These are phyloP conservation scores for Strix aluco DNA, from an alignment of 2,113 vertebrate genomes.

Conservation along the genomic window DNA sequence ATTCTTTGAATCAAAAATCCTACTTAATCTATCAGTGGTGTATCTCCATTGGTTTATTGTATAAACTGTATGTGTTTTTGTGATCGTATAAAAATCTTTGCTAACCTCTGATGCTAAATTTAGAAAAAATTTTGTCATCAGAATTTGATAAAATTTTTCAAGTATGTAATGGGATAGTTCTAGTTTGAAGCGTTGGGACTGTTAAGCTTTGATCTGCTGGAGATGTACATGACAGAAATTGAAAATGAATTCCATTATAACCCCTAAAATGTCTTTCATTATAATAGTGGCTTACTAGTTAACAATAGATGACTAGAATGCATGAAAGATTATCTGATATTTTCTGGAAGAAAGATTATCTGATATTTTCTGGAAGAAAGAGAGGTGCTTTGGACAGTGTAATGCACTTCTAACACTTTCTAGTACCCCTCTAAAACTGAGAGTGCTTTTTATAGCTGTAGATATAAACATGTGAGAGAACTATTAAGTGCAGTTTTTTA, in stretches of 20 bases:
- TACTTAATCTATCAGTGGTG: not conserved
- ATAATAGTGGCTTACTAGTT: not conserved
- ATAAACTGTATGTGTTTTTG: not conserved
- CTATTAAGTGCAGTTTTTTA: not conserved
- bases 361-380: not conserved
- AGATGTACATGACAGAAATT: not conserved
- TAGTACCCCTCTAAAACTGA: not conserved
- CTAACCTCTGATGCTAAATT: not conserved
- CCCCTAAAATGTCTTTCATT: not conserved
- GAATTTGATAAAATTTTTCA: not conserved
- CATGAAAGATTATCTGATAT: not conserved
- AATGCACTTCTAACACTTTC: not conserved
- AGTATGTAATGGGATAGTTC: not conserved
- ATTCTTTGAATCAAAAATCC: not conserved
- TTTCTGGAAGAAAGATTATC: not conserved
- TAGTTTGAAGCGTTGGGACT: not conserved
- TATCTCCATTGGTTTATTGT: not conserved
- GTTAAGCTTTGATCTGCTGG: not conserved
- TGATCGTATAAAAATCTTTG: not conserved
- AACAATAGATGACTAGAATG: not conserved
- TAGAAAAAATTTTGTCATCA: not conserved
- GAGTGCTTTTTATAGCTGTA: not conserved
- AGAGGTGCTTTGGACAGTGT: not conserved
- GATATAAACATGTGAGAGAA: not conserved
- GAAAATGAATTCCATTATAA: not conserved